A percentile compares a stretch with the other conserved stretches of the same genome.
These are phyloP conservation scores for Entomyzon cyanotis DNA, from an alignment of 2,113 vertebrate species.

Conservation along the genomic window DNA sequence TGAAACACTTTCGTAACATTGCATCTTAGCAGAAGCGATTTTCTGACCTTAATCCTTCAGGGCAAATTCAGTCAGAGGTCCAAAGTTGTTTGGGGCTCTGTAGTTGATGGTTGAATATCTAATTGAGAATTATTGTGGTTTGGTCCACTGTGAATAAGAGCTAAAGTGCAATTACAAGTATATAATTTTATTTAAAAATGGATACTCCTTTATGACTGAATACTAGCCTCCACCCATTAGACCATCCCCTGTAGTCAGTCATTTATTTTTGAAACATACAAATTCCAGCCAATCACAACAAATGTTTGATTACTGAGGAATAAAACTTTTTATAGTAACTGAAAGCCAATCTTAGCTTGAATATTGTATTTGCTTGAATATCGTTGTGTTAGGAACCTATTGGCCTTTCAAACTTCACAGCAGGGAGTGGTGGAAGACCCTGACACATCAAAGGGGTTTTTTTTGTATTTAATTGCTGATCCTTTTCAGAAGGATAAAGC, in stretches of 20 bases:
- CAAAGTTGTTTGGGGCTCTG: background rate
- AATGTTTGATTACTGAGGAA: background rate
- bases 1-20: background rate
- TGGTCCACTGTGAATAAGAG: background rate
- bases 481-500: background rate
- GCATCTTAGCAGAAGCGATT: background rate
- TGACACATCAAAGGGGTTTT: background rate
- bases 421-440: background rate
- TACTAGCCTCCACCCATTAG: background rate
- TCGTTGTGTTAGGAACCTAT: background rate
- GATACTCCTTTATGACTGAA: background rate
- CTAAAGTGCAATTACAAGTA: background rate
- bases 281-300: background rate
- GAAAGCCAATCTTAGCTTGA: background rate
- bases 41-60: background rate
- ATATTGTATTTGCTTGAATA: background rate
- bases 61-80: background rate
- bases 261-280: background rate
- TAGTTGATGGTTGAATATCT: background rate
- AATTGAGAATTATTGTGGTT: background rate
- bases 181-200: constrained; percentile 6
- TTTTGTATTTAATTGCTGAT: background rate
- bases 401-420: background rate
- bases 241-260: background rate
- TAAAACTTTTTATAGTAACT: background rate